Evolutionary conservation across 2,797 vertebrate genomes (phyloP).

Genomic region (Phylloscopus collybita): DNA sequence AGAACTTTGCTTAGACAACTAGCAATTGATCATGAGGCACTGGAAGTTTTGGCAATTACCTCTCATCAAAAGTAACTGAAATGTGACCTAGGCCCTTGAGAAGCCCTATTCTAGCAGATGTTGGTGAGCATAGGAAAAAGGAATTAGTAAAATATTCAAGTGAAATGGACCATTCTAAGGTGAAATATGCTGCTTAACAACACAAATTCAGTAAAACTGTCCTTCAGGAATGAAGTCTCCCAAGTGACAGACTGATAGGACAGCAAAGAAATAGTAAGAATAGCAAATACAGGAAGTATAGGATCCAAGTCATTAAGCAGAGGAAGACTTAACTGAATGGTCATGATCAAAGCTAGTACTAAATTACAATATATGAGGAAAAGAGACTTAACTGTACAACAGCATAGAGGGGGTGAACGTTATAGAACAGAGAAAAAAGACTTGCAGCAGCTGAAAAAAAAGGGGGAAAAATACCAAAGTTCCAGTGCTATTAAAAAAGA

Average conservation of each 20-base stretch:
- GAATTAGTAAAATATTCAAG: neutral
- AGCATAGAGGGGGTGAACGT: neutral
- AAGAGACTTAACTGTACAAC: neutral
- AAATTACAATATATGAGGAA: neutral
- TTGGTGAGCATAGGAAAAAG: neutral
- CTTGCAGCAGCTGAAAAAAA: neutral
- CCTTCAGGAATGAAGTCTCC: neutral
- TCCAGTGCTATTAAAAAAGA: neutral
- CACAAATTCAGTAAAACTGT: neutral
- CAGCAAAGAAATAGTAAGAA: neutral
- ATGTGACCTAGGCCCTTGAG: neutral
- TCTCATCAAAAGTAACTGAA: neutral
- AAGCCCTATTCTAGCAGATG: neutral
- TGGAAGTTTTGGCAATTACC: neutral
- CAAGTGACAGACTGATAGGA: neutral
- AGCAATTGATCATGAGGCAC: neutral
- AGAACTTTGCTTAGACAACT: neutral
- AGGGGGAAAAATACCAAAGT: neutral
- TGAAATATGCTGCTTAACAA: neutral
- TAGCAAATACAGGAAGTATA: neutral
- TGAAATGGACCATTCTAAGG: neutral
- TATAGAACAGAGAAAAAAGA: neutral
- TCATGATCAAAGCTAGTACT: conserved; percentile 21
- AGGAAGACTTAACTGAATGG: neutral
- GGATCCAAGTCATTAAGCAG: conserved; percentile 14